Evolutionary conservation across 2,797 vertebrate genomes (phyloP), one percentile per base, ranked within the genome.

Genomic region (Sebastolobus altivelis): DNA sequence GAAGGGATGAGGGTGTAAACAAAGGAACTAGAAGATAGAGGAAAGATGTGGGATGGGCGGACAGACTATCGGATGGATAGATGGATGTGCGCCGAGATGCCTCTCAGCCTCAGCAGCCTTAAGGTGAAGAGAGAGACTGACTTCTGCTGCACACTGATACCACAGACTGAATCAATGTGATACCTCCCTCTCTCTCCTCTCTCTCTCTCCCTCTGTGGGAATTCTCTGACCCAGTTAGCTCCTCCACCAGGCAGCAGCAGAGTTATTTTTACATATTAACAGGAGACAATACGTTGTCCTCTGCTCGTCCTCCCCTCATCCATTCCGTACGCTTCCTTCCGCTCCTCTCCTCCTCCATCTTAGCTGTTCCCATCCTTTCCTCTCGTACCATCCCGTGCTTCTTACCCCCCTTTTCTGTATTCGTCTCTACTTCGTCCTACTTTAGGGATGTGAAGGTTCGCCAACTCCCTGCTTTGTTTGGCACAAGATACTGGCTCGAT

Each of bases 191-290:
- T 70, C 75, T 75, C 65, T 46, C 65, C 68, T 49, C 72, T 38
- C 76, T 43, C 72, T 65, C 80, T 38, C 55, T 31, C 75, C 76
- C 82, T 90, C 91, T 87, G 59, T 92, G 95, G 95, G 95, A 95
- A 94, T 95, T 93, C 90, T 94, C 89, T 96, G 95, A 96, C 95
- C 95, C 93, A 96, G 86, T 96, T 96, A 94, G 93, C 86, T 91
- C 91, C 81, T 92, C 84, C 91, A 90, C 76, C 91, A 92, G 82
- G 90, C 90, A 86, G 91, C 89, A 87, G 86, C 86, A 89, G 85
- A 94, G 94, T 95, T 95, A 95, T 96, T 96, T 96, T 96, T 95
- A 95, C 85, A 93, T 94, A 90, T 94, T 94, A 94, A 89, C 90
- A 89, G 76, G 93, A 94, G 91, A 94, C 93, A 94, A 93, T 93